A percentile compares a stretch with the other conserved stretches of the same genome.
phyloP scores from a whole-genome alignment of 1,140 invertebrate species.

The Oscheius sp. region DNA sequence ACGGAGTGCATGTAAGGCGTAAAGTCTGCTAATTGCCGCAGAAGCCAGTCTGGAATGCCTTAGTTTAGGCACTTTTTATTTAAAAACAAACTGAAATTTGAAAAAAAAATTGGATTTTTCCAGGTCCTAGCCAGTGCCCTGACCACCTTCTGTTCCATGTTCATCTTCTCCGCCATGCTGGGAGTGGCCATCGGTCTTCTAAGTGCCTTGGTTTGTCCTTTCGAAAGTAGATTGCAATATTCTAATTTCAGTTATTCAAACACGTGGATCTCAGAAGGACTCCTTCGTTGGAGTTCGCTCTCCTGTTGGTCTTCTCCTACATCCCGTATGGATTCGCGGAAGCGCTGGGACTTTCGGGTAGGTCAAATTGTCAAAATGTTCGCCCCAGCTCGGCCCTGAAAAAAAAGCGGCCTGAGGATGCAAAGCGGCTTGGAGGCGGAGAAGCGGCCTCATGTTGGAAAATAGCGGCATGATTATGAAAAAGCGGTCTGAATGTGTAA shows the following conservation, averaged over 20 bases:
- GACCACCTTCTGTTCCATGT: conserved; percentile 88
- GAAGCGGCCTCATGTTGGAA: too few relatives aligned
- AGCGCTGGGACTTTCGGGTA: conserved; percentile 89
- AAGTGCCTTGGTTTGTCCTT: conserved; percentile 74
- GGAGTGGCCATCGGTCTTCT: conserved; percentile 90
- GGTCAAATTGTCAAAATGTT: too few relatives aligned
- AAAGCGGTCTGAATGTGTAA: too few relatives aligned
- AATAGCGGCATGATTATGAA: too few relatives aligned
- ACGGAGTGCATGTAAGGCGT: too few relatives aligned
- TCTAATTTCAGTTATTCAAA: conserved; percentile 71
- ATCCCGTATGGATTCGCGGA: conserved; percentile 95
- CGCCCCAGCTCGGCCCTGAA: too few relatives aligned
- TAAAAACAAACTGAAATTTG: too few relatives aligned
- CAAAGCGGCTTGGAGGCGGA: too few relatives aligned
- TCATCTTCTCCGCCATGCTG: conserved; percentile 94
- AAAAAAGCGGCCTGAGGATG: too few relatives aligned
- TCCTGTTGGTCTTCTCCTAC: conserved; percentile 97
- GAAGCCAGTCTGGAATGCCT: too few relatives aligned
- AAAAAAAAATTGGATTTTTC: not conserved
- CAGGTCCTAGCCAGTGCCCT: conserved; percentile 75
- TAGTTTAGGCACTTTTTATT: too few relatives aligned
- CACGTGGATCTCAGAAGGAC: conserved; percentile 94
- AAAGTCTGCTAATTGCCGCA: too few relatives aligned
- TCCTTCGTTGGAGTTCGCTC: conserved; percentile 93
- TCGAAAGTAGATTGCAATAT: not conserved